phyloP scores from a whole-genome alignment of 2,888 invertebrate genomes.

The Agrochola lychnidis region DNA sequence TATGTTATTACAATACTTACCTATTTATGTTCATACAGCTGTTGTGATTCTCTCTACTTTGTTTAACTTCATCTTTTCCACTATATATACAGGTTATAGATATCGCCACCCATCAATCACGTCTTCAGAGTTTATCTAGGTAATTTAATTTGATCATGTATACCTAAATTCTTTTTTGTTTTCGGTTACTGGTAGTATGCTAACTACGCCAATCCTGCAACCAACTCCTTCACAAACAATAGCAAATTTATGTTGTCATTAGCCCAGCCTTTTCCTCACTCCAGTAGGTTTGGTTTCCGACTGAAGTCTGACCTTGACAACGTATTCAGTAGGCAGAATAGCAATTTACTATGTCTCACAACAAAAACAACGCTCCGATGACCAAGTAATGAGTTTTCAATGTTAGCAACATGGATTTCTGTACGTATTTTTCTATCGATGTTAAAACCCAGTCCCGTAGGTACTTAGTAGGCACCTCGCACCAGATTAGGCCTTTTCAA shows the following conservation, averaged over 20 bases:
- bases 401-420: constrained; percentile 25
- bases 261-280: constrained; percentile 55
- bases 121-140: no score
- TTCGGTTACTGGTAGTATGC: neutral
- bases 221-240: constrained; percentile 41
- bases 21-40: constrained; percentile 30
- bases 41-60: constrained; percentile 17
- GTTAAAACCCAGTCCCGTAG: constrained; percentile 28
- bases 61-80: constrained; percentile 20
- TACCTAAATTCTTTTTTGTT: constrained; percentile 18
- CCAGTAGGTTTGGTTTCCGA: constrained; percentile 49
- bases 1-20: constrained; percentile 11
- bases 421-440: constrained; percentile 19
- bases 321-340: constrained; percentile 1
- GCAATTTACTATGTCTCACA: constrained; percentile 23
- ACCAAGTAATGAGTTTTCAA: constrained; percentile 20
- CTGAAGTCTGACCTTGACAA: constrained; percentile 27
- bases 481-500: constrained; percentile 64
- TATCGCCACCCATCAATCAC: no score
- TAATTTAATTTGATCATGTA: no score
- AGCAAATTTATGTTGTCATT: constrained; percentile 22
- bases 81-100: neutral
- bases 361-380: constrained; percentile 1
- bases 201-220: constrained; percentile 8
- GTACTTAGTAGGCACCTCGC: constrained; percentile 39